Base-by-base conservation (phyloP, 1,140 invertebrate species). In the Vollenhovia emeryi region DNA sequence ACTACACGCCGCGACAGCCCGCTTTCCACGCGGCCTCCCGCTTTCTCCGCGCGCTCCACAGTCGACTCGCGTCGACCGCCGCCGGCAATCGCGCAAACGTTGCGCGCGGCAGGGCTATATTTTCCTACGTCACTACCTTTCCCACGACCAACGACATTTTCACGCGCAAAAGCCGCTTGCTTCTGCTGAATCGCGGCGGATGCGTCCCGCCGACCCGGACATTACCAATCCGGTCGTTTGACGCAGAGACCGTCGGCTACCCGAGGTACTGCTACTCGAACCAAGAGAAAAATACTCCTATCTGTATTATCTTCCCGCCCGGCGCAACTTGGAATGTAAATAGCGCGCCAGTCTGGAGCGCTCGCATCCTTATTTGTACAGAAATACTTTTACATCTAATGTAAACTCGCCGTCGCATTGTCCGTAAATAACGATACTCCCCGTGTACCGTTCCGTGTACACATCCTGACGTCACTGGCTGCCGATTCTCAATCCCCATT, bases 401-500 rank as follows among this genome's bases (percentile, higher is more conserved):
- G 40, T 11, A 66, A 21, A 40, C 8, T 11, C n/a, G 11, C 18
- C 30, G 9, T 36, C 48, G 48, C 33, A 57, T 75, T 48, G 48
- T 43, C 18, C 13, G 36, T 5, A 55, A 71, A 71, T 55, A 62
- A 57, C 52, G 66, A 73, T 45, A 82, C 43, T 45, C 40, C 30
- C 18, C n/a, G 52, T 48, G 33, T 80, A 80, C 48, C 78, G 78
- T 80, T 71, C n/a, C 21, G 45, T 62, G 74, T 74, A 57, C 27
- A 80, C 64, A 55, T 59, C 33, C n/a, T 59, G 87, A 86, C 87
- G 87, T 88, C 87, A 88, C 43, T 18, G 52, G 24, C 50, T 48
- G 74, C 48, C 48, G 84, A 86, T 76, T 89, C 83, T 84, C 87
- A 89, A 86, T 88, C 74, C 87, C 84, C 87, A 89, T 89, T 89